These are phyloP conservation scores for Paraescarpia echinospica DNA, from an alignment of 1,140 invertebrate species.

Conservation along the genomic window DNA sequence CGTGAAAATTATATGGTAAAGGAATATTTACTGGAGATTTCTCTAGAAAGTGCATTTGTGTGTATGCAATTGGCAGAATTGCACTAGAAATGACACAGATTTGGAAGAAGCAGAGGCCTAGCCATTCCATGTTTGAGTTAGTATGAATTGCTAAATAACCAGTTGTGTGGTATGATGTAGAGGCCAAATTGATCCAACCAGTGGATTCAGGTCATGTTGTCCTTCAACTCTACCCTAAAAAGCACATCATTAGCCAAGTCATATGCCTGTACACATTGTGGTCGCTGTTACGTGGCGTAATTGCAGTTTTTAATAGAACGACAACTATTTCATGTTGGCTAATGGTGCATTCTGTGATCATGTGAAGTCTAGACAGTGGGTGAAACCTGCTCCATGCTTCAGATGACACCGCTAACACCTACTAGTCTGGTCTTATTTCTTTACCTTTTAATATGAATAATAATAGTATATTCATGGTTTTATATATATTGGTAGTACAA, in stretches of 20 bases:
- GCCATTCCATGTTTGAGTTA: no score
- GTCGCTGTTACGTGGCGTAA: neutral
- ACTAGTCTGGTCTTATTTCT: no score
- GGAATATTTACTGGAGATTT: neutral
- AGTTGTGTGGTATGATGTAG: no score
- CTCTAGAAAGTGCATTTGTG: neutral
- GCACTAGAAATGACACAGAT: no score
- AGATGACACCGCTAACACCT: no score
- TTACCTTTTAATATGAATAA: no score
- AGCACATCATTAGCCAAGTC: neutral
- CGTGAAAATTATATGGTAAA: neutral
- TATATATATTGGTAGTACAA: no score
- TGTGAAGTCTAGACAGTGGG: neutral
- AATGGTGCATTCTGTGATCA: neutral
- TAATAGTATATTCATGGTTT: no score
- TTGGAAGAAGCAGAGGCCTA: no score
- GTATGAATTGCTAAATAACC: no score
- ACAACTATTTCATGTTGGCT: neutral
- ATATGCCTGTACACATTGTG: neutral
- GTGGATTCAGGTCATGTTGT: neutral
- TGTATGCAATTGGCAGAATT: no score
- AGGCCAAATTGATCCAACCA: neutral
- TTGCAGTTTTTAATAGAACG: neutral
- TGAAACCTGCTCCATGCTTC: no score
- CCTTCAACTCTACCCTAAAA: neutral